Percentiles rank a stretch among this genome's conserved stretches.
Evolutionary conservation across 2,888 invertebrate genomes (phyloP).

Genomic region (Tryphoninae sp.): DNA sequence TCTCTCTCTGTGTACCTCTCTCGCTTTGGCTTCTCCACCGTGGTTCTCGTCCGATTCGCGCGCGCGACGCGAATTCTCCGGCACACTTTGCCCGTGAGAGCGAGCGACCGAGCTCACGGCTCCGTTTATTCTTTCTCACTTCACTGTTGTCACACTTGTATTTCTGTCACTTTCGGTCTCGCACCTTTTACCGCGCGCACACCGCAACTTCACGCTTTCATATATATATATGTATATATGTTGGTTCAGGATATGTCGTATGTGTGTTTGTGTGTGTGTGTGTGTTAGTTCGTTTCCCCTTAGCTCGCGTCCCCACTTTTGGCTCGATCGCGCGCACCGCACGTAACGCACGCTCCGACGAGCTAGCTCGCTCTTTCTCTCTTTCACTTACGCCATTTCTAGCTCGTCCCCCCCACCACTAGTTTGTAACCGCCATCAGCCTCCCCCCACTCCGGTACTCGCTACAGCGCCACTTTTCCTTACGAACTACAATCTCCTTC

Average conservation of each 20-base stretch:
- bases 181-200: not conserved
- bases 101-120: not conserved
- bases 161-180: not conserved
- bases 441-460: too few species aligned
- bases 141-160: constrained; percentile 8
- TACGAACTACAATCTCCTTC: constrained; percentile 25
- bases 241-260: not conserved
- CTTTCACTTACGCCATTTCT: constrained; percentile 32
- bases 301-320: constrained; percentile 7
- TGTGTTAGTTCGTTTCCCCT: not conserved
- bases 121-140: constrained; percentile 41
- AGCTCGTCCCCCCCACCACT: constrained; percentile 29
- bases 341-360: constrained; percentile 57
- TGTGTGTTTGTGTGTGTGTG: not conserved
- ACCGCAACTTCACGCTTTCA: not conserved
- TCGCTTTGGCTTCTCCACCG: constrained; percentile 35
- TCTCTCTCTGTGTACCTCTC: constrained; percentile 32
- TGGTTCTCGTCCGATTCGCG: constrained; percentile 25
- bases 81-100: constrained; percentile 43
- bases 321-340: constrained; percentile 30
- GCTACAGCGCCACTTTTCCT: constrained; percentile 12
- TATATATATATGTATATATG: not conserved
- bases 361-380: constrained; percentile 45
- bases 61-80: constrained; percentile 56
- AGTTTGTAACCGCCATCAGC: not conserved